A percentile compares a stretch with the other conserved stretches of the same genome.
Conservation (phyloP, 2,113 vertebrate species). For the Alligator mississippiensis region DNA sequence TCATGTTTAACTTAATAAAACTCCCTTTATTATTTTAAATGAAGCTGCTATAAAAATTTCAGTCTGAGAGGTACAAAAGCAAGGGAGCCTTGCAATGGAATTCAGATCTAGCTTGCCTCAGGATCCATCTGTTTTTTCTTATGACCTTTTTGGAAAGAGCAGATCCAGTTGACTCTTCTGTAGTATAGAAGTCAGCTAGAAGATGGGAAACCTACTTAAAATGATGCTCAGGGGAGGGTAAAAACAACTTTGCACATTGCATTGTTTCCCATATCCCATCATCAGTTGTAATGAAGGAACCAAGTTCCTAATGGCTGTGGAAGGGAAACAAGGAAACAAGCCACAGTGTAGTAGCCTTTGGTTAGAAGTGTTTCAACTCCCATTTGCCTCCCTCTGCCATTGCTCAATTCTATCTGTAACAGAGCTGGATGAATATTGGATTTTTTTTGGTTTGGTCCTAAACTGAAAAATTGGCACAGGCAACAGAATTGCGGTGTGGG, state of each 20-base stretch:
- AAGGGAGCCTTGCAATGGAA: not conserved
- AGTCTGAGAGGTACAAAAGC: not conserved
- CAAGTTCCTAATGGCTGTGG: not conserved
- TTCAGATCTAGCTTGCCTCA: not conserved
- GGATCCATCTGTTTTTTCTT: not conserved
- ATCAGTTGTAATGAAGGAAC: not conserved
- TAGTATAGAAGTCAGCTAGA: not conserved
- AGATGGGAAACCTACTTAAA: not conserved
- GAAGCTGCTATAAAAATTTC: not conserved
- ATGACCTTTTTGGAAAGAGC: not conserved
- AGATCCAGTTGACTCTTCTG: not conserved
- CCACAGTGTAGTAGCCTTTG: not conserved
- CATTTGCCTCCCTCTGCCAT: not conserved
- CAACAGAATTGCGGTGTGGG: no score
- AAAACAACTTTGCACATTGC: not conserved
- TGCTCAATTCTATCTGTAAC: no score
- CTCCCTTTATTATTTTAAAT: not conserved
- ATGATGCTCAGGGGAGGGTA: not conserved
- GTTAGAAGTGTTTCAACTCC: not conserved
- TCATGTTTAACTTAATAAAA: slow-evolving; percentile 23
- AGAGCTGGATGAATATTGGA: not conserved
- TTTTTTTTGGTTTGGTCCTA: not conserved
- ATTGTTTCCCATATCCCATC: not conserved
- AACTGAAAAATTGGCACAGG: not conserved
- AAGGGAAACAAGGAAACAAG: not conserved